phyloP scores from a whole-genome alignment of 1,140 invertebrate genomes.

The Drosophila takahashii region DNA sequence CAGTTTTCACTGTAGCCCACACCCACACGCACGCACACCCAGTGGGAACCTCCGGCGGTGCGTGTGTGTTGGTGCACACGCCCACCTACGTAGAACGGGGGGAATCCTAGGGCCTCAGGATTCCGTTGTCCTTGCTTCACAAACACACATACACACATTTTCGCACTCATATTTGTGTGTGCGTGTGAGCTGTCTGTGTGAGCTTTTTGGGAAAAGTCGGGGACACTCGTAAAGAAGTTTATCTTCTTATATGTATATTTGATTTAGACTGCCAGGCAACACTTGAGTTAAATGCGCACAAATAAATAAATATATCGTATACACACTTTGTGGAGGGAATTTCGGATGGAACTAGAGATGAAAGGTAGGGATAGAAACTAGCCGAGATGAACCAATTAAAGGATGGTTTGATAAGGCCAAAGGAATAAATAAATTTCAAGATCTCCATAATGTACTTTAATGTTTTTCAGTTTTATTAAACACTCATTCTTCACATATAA shows the following conservation, averaged over 20 bases:
- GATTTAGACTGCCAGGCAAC: constrained; percentile 60
- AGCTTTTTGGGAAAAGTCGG: constrained; percentile 28
- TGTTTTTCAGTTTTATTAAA: too few relatives aligned
- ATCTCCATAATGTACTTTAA: neutral
- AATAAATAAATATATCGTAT: constrained; percentile 27
- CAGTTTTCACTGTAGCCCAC: constrained; percentile 4
- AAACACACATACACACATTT: constrained; percentile 1
- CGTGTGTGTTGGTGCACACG: constrained; percentile 13
- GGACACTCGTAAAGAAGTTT: constrained; percentile 35
- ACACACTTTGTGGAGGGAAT: constrained; percentile 6
- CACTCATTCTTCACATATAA: neutral
- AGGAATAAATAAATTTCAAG: neutral
- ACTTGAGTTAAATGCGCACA: constrained; percentile 47
- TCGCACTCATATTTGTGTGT: constrained; percentile 3
- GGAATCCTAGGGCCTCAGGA: constrained; percentile 42
- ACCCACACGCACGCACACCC: constrained; percentile 5
- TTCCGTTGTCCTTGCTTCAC: constrained; percentile 49
- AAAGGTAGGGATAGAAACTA: constrained; percentile 16
- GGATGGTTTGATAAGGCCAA: neutral
- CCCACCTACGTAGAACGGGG: constrained; percentile 6
- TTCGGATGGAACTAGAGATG: neutral
- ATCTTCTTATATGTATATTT: constrained; percentile 54
- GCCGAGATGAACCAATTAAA: neutral
- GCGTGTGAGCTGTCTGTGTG: constrained; percentile 21
- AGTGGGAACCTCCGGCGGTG: constrained; percentile 2